A percentile compares a stretch with the other conserved stretches of the same genome.
These are phyloP conservation scores for Sarcoramphus papa DNA, from an alignment of 2,797 vertebrate species.

Conservation along the genomic window DNA sequence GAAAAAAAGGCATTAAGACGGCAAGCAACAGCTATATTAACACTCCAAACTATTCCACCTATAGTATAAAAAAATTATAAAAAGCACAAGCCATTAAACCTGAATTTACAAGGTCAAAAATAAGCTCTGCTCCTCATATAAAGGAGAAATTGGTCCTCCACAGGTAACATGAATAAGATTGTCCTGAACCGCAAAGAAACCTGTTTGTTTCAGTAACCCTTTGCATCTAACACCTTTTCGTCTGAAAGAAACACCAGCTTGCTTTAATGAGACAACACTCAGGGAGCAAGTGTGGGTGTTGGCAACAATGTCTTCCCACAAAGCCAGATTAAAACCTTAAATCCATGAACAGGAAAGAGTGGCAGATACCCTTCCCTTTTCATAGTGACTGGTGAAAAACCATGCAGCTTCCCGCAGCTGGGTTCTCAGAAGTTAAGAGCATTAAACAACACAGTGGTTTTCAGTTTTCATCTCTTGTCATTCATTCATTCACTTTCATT, in stretches of 20 bases:
- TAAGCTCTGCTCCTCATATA: background rate
- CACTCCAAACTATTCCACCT: background rate
- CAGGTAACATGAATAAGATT: background rate
- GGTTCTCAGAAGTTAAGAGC: background rate
- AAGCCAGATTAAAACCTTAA: background rate
- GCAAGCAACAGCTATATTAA: background rate
- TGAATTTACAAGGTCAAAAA: background rate
- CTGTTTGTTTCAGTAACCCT: background rate
- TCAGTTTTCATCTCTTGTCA: background rate
- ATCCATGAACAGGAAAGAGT: background rate
- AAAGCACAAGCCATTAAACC: background rate
- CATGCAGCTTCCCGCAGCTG: background rate
- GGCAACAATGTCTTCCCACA: background rate
- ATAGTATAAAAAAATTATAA: background rate
- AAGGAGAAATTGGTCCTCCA: background rate
- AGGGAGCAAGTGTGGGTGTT: background rate
- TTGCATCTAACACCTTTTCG: background rate
- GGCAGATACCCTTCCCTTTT: background rate
- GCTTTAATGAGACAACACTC: background rate
- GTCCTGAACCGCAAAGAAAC: background rate
- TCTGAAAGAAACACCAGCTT: background rate
- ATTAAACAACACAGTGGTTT: background rate
- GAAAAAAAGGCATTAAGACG: background rate
- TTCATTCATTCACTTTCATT: background rate
- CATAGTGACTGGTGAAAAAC: background rate